phyloP scores from a whole-genome alignment of 2,113 vertebrate genomes.

The Pimephales promelas region DNA sequence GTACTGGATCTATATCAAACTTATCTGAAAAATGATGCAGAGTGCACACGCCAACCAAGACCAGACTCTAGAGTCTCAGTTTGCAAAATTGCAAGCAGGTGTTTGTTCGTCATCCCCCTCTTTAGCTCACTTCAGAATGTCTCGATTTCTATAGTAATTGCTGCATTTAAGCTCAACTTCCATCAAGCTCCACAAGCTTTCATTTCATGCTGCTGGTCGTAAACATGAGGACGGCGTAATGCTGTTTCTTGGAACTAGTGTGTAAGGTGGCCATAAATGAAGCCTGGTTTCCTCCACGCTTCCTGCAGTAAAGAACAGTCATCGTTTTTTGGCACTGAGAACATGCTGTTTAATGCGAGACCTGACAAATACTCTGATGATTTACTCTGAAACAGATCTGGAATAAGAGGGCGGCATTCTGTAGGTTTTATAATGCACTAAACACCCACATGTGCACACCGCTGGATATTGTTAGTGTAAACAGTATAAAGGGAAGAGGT shows the following conservation, averaged over 20 bases:
- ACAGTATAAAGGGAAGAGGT: constrained; percentile 23
- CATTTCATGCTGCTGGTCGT: constrained; percentile 49
- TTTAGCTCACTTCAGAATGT: constrained; percentile 46
- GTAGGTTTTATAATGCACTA: constrained; percentile 58
- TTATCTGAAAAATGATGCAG: constrained; percentile 74
- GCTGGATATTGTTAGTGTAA: constrained; percentile 10
- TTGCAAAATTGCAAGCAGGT: constrained; percentile 80
- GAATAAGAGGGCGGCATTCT: constrained; percentile 57
- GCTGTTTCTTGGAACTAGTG: constrained; percentile 37
- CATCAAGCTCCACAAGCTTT: constrained; percentile 59
- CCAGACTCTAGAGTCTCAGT: constrained; percentile 61
- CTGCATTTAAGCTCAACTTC: constrained; percentile 59
- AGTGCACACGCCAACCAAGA: constrained; percentile 66
- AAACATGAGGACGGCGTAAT: constrained; percentile 45
- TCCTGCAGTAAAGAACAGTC: constrained; percentile 41
- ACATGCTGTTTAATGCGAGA: constrained; percentile 51
- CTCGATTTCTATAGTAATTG: constrained; percentile 58
- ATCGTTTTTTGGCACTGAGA: constrained; percentile 26
- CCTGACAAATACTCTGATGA: constrained; percentile 56
- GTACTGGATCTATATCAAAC: constrained; percentile 68
- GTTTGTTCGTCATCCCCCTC: constrained; percentile 66
- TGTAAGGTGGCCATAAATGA: constrained; percentile 62
- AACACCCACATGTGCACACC: constrained; percentile 28
- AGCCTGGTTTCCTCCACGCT: constrained; percentile 58
- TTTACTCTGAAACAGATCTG: constrained; percentile 54